These are phyloP conservation scores for Thinocorus orbignyianus DNA, from an alignment of 2,113 vertebrate genomes.

Conservation along the genomic window DNA sequence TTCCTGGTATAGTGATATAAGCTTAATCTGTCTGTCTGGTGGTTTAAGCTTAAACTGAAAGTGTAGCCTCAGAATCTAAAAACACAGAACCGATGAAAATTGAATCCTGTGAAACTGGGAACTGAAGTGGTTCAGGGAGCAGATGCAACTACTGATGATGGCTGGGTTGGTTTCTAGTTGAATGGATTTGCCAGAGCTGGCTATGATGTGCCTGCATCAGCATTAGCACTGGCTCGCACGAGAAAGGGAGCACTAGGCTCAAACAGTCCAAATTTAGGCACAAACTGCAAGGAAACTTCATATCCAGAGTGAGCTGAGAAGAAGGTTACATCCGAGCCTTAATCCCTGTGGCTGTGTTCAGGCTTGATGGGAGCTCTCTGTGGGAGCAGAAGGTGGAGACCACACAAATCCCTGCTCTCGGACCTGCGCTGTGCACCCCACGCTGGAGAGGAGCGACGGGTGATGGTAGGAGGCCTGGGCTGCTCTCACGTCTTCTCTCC, in stretches of 20 bases:
- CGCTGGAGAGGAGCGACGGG: background rate
- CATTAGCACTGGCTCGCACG: background rate
- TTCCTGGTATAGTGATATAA: background rate
- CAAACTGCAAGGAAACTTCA: background rate
- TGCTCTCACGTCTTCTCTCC: background rate
- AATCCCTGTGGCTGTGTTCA: background rate
- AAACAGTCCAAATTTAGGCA: background rate
- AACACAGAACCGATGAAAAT: background rate
- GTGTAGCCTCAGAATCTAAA: background rate
- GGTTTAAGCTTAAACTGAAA: background rate
- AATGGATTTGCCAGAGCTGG: background rate
- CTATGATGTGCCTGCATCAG: background rate
- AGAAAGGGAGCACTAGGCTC: background rate
- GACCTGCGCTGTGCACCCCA: fast-evolving
- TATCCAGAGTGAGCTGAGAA: background rate
- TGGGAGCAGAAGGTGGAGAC: background rate
- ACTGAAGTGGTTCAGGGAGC: background rate
- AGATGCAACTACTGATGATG: background rate
- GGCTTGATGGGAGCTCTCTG: background rate
- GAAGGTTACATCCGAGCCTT: background rate
- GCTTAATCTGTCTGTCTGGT: background rate
- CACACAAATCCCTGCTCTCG: background rate
- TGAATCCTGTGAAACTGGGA: fast-evolving
- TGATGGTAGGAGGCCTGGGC: background rate
- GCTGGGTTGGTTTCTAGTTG: background rate